Percentiles rank a stretch among this genome's conserved stretches.
phyloP scores from a whole-genome alignment of 1,140 invertebrate genomes.

The Platorchestia sp. region DNA sequence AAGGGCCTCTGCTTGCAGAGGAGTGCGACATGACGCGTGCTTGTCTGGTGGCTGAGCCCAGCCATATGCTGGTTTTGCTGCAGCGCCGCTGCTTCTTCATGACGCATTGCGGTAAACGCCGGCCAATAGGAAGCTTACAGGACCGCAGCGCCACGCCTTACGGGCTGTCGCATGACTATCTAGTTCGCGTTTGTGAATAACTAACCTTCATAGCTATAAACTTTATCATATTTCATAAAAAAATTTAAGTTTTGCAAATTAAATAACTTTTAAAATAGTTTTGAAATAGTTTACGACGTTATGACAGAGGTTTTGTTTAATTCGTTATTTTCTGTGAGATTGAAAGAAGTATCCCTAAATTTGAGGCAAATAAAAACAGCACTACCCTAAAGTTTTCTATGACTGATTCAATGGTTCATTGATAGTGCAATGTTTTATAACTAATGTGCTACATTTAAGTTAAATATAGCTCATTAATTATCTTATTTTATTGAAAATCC shows the following conservation, averaged over 20 bases:
- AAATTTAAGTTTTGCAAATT: background rate
- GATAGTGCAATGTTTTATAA: background rate
- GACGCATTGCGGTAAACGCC: slow-evolving; percentile 49
- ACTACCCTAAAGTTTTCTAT: background rate
- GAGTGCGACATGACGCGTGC: slow-evolving; percentile 52
- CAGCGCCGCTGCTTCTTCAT: slow-evolving; percentile 43
- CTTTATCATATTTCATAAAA: background rate
- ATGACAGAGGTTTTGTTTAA: background rate
- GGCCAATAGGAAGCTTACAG: background rate
- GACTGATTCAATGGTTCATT: background rate
- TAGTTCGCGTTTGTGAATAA: background rate
- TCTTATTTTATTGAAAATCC: too few relatives aligned
- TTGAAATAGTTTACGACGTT: background rate
- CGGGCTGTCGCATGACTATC: background rate
- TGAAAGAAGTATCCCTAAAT: background rate
- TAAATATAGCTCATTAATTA: too few relatives aligned
- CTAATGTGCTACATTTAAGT: background rate
- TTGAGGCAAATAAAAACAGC: background rate
- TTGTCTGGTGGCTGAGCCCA: slow-evolving; percentile 51
- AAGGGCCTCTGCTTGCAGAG: slow-evolving; percentile 23
- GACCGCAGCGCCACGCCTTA: slow-evolving; percentile 22
- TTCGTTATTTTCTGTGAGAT: background rate
- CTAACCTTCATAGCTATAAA: background rate
- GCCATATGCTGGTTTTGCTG: slow-evolving; percentile 53
- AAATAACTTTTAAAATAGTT: background rate